Evolutionary conservation across 2,797 vertebrate genomes (phyloP), one percentile per base, ranked within the genome.

Genomic region (Alfaro cultratus): DNA sequence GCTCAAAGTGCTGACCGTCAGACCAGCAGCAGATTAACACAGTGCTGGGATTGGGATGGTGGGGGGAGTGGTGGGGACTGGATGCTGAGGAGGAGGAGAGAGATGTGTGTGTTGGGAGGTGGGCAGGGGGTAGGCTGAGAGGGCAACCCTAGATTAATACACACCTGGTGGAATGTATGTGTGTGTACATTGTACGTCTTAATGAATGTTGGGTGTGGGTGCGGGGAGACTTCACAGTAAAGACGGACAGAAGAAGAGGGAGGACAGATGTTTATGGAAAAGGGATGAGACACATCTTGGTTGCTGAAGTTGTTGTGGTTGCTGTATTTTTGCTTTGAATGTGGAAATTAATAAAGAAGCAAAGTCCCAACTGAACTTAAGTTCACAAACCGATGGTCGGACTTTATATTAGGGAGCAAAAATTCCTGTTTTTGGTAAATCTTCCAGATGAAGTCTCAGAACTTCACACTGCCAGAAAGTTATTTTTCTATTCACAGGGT

Each of bases 1-100:
- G 88, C 92, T 89, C 93, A 94, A 95, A 96, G 93, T 95, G 95
- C 95, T 96, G 95, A 96, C 95, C 78, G 91, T 92, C 94, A 94
- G 89, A 92, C 81, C 86, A 89, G 92, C 90, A 89, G 80, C 92
- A 95, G 95, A 96, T 96, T 95, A 95, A 94, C 93, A 92, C 86
- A 89, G 89, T 89, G 87, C 85, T 85, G 90, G 87, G 90, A 91
- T 88, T 93, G 93, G 87, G 67, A 21, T 79, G 15, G n/a, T 31
- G 7, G 39, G 53, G 26, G 23, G 23, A 26, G 53, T 29, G 60
- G 3, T 26, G 3, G 29, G 2, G 62, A 41, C 45, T 29, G 76
- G 39, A 34, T 77, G 64, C 36, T 15, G 5, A 57, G 79, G 73
- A 74, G 29, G 13, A 21, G 74, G 70, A 73, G 81, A 51, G 77